phyloP scores from a whole-genome alignment of 2,113 vertebrate species.

The Heliornis fulica region DNA sequence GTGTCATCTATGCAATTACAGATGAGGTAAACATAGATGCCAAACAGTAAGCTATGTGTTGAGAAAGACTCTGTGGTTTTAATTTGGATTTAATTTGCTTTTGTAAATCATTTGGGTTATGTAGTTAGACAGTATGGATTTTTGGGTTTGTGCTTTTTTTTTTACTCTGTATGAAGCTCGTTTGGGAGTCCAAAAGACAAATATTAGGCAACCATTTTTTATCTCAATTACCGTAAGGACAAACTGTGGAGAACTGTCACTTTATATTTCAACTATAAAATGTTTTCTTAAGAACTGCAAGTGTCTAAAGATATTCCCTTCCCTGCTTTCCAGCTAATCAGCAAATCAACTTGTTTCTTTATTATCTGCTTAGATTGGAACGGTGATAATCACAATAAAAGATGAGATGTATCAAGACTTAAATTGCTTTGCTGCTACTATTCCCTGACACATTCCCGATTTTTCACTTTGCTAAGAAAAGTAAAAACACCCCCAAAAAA shows the following conservation, averaged over 20 bases:
- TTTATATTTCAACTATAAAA: neutral
- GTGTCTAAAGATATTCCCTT: neutral
- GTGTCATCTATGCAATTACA: neutral
- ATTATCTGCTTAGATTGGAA: neutral
- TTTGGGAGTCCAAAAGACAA: neutral
- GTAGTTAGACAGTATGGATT: neutral
- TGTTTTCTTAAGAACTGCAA: neutral
- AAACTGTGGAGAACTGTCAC: neutral
- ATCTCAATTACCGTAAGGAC: neutral
- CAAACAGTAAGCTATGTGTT: neutral
- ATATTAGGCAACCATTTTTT: neutral
- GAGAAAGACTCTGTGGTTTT: neutral
- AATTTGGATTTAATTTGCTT: neutral
- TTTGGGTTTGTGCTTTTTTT: neutral
- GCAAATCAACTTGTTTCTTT: neutral
- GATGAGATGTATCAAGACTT: neutral
- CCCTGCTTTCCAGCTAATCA: neutral
- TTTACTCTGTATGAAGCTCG: neutral
- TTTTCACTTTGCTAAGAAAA: neutral
- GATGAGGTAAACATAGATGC: neutral
- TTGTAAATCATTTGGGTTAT: neutral
- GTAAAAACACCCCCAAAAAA: neutral
- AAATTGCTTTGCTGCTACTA: neutral
- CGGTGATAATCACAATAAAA: neutral
- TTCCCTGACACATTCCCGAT: neutral